Base-by-base conservation (phyloP, 2,113 vertebrate genomes). In the Pomatorhinus ruficollis region DNA sequence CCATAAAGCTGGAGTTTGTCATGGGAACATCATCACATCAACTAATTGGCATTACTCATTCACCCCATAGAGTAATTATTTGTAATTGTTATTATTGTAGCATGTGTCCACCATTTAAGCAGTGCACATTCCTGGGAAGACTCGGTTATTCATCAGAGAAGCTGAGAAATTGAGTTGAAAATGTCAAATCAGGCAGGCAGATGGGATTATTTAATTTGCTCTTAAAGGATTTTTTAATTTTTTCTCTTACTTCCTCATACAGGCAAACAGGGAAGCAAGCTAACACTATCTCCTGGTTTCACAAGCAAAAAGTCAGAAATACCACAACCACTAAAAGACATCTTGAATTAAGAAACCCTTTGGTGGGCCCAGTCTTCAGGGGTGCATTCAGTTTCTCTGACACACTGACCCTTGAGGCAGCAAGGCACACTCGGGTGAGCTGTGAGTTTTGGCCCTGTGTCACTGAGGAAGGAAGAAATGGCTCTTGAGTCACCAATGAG, bases 211-310 rank as follows among this genome's bases (percentile, higher is more conserved):
- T 75, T 91, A 61, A 86, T 81, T 71, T 69, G 30, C 21, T 68
- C 17, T 87, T 64, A 49, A 75, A 92, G 2, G 0, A 61, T 39
- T 76, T 71, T 52, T 3, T 64, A 5, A 6, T 75, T 63, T 83
- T 60, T 86, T 50, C 39, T 86, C 68, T 86, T 84, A 74, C 85
- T 97, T 97, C 83, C 85, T 90, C 79, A 24, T 86, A 23, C 15
- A 40, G 23, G 20, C 79, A 88, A 87, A 88, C 47, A 92, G 75
- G 76, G 83, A 96, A 96, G 57, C n/a, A 64, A 91, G 31, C 0
- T 3, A 78, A 49, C 2, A 5, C n/a, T 90, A 17, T 88, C 82
- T 95, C 52, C 64, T 35, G 40, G 12, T 81, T 95, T 90, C 88
- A 83, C 56, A 81, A 75, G 50, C 54, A 60, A 89, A 77, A 90